A percentile compares a stretch with the other conserved stretches of the same genome.
phyloP scores from a whole-genome alignment of 2,888 invertebrate species.

The Cerceris ruficornis region DNA sequence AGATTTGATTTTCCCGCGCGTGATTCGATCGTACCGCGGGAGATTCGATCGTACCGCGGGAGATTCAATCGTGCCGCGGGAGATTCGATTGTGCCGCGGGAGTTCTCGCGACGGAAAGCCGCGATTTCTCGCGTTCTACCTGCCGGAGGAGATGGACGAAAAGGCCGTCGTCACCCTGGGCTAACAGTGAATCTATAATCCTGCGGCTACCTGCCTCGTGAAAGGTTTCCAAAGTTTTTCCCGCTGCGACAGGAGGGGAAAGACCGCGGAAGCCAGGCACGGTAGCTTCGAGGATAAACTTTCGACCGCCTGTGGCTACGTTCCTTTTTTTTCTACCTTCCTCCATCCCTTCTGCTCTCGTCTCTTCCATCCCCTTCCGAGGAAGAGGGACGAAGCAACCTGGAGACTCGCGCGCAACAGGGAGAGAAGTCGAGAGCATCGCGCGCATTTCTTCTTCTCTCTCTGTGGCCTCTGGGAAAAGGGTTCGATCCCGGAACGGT shows the following conservation, averaged over 20 bases:
- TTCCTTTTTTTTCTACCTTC: neutral
- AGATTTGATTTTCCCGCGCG: too few relatives aligned
- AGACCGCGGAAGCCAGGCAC: slow-evolving; percentile 64
- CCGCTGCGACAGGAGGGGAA: slow-evolving; percentile 28
- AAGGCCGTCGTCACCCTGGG: neutral
- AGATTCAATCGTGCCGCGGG: neutral
- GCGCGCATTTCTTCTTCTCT: slow-evolving; percentile 17
- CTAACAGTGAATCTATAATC: slow-evolving; percentile 54
- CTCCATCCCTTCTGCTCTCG: neutral
- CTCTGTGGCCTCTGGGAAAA: slow-evolving; percentile 32
- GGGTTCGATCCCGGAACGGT: slow-evolving; percentile 45
- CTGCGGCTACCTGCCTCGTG: slow-evolving; percentile 51
- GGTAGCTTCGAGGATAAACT: slow-evolving; percentile 47
- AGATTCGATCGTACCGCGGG: neutral
- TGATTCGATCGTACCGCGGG: too few relatives aligned
- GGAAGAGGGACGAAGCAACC: neutral
- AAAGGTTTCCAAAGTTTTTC: slow-evolving; percentile 63
- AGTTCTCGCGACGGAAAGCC: neutral
- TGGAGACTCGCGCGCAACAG: neutral
- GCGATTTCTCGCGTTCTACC: neutral
- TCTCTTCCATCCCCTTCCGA: neutral
- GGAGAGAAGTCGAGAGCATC: slow-evolving; percentile 14
- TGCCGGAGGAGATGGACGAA: neutral
- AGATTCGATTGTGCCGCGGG: too few relatives aligned
- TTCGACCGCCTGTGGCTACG: slow-evolving; percentile 23